Evolutionary conservation across 2,888 invertebrate genomes (phyloP), one percentile per base, ranked within the genome.

Genomic region (Timema cristinae): DNA sequence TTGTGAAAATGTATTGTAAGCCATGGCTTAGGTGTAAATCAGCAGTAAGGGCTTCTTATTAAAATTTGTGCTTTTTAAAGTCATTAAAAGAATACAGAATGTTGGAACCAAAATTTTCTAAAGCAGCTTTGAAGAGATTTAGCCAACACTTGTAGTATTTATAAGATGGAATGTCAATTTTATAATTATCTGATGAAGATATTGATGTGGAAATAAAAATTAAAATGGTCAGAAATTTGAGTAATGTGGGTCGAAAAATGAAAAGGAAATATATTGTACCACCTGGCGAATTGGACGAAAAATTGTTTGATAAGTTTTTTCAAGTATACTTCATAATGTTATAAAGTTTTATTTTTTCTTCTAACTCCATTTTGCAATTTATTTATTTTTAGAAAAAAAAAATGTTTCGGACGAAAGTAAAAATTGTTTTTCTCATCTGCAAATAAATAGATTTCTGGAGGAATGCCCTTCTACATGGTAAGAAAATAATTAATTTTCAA

Each of bases 51-150:
- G 54, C 54, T 2, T 4, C 54, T 54, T 13, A 54, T 4, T n/a
- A 54, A 54, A 4, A 54, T 54, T 54, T 54, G 54, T 54, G 54
- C 54, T 54, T 54, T n/a, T 54, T 54, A n/a, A 54, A 54, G 54
- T 54, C 54, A 54, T 54, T 54, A 54, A 54, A 54, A 4, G 1
- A 54, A 11, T 54, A 54, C 54, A n/a, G 54, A 54, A 32, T 32
- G 32, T 32, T 32, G 4, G 32, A 32, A 32, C 32, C 32, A 32
- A 32, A 32, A 32, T 2, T 54, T 54, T 54, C 54, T 54, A 54
- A 4, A 54, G 54, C 54, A 13, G 54, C 2, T n/a, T 13, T 54
- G n/a, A 54, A n/a, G 11, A 54, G 4, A n/a, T 54, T 54, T 54
- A 54, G 54, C 54, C 54, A 54, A 54, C 11, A 54, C 54, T n/a